Percentiles rank a stretch among this genome's conserved stretches.
These are phyloP conservation scores for Nemoura dubitans DNA, from an alignment of 2,888 invertebrate genomes.

Conservation along the genomic window DNA sequence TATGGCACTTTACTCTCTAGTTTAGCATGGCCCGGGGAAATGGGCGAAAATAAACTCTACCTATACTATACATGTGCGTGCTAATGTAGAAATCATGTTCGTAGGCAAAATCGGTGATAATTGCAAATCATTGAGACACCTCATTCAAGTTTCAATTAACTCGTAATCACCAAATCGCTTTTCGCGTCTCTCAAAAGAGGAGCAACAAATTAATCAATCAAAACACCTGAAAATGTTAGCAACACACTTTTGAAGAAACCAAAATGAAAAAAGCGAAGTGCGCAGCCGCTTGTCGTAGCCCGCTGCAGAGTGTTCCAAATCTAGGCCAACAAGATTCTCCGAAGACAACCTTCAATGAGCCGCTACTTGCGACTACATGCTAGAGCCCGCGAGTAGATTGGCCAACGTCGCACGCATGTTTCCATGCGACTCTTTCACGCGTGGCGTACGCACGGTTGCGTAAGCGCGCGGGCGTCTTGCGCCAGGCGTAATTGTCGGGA, in stretches of 20 bases:
- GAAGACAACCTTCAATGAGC: neutral
- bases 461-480: neutral
- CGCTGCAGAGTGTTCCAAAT: neutral
- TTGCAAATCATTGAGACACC: too few relatives aligned
- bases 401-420: neutral
- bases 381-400: neutral
- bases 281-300: neutral
- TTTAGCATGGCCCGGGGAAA: too few relatives aligned
- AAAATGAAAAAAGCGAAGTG: neutral
- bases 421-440: neutral
- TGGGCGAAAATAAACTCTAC: too few relatives aligned
- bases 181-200: too few relatives aligned
- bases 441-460: neutral
- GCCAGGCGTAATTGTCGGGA: neutral
- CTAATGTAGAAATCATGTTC: too few relatives aligned
- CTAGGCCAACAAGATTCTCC: constrained; percentile 12
- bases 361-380: neutral
- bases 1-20: too few relatives aligned
- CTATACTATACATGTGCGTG: too few relatives aligned
- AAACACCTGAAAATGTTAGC: neutral
- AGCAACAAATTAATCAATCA: neutral
- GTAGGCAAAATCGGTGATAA: too few relatives aligned
- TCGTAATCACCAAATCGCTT: too few relatives aligned
- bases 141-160: too few relatives aligned
- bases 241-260: neutral